Percentiles rank a stretch among this genome's conserved stretches.
These are phyloP conservation scores for Melitaea athalia DNA, from an alignment of 2,888 invertebrate genomes.

Conservation along the genomic window DNA sequence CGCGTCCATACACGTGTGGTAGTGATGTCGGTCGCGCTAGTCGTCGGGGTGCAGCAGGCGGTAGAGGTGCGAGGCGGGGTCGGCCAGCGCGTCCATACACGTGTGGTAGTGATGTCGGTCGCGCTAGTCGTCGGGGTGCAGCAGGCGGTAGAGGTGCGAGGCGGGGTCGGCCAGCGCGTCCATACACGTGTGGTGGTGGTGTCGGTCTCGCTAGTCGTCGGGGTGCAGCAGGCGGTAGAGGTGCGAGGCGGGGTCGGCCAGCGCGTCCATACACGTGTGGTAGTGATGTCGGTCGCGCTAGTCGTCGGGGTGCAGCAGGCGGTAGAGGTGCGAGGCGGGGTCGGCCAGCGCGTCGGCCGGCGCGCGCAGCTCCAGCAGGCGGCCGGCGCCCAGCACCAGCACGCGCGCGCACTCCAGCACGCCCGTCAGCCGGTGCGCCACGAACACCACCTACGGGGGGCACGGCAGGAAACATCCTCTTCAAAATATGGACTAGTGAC, in stretches of 20 bases:
- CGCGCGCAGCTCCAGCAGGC: constrained; percentile 84
- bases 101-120: too few relatives aligned
- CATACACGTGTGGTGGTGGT: too few relatives aligned
- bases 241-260: constrained; percentile 83
- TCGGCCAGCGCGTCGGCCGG: constrained; percentile 85
- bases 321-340: constrained; percentile 84
- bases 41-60: constrained; percentile 74
- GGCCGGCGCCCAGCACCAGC: constrained; percentile 88
- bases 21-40: too few relatives aligned
- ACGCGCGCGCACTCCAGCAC: constrained; percentile 91
- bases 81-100: constrained; percentile 83
- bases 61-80: constrained; percentile 85
- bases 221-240: constrained; percentile 84
- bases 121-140: constrained; percentile 57
- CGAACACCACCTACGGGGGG: constrained; percentile 81
- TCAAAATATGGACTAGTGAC: too few relatives aligned
- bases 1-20: too few relatives aligned
- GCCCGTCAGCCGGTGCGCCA: constrained; percentile 91
- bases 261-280: constrained; percentile 69
- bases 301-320: constrained; percentile 72
- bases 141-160: constrained; percentile 85
- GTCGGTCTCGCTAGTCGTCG: constrained; percentile 29
- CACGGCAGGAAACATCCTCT: too few relatives aligned
- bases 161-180: constrained; percentile 83
- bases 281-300: not conserved